Evolutionary conservation across 2,888 invertebrate genomes (phyloP), one percentile per base, ranked within the genome.

Genomic region (Choristoneura rosaceana): DNA sequence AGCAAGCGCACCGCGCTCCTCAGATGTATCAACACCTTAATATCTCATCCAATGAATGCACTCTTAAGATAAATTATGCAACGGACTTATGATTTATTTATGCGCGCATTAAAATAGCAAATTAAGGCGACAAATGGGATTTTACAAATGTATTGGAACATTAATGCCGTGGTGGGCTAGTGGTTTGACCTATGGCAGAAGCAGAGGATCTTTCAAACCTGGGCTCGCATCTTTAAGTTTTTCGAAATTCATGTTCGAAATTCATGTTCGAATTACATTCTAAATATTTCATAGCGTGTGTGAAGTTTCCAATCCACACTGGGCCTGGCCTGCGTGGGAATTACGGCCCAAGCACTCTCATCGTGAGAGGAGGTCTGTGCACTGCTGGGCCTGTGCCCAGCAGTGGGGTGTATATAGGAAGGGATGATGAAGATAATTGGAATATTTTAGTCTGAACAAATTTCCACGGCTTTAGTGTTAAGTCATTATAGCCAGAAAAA

Each of bases 31-130:
- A 88, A 88, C 63, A 73, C 59, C 52, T 73, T 43, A 58, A 62
- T 52, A 61, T 90, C 85, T 90, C 89, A 90, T 90, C 90, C 79
- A 88, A 90, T 91, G 91, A 88, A 90, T 91, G 91, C 89, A 90
- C 87, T 88, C 82, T 83, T 82, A 84, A 78, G 79, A 76, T 82
- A 81, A 87, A 91, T 93, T 92, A 92, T 88, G 88, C 92, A 93
- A 93, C 91, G 89, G 90, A 89, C 88, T 82, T 80, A 78, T 90
- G 89, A 87, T 89, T 89, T 83, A 91, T 91, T 84, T 89, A 82
- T 47, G 67, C 17, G 62, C 47, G 25, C 17, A 12, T 12, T 10
- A 25, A 33, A 55, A 52, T 15, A 17, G 50, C 3, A 7, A 52
- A 52, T 52, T 17, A 52, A 52, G 50, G 3, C 50, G 50, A n/a